phyloP scores from a whole-genome alignment of 2,113 vertebrate genomes.

The Lipophrys pholis region DNA sequence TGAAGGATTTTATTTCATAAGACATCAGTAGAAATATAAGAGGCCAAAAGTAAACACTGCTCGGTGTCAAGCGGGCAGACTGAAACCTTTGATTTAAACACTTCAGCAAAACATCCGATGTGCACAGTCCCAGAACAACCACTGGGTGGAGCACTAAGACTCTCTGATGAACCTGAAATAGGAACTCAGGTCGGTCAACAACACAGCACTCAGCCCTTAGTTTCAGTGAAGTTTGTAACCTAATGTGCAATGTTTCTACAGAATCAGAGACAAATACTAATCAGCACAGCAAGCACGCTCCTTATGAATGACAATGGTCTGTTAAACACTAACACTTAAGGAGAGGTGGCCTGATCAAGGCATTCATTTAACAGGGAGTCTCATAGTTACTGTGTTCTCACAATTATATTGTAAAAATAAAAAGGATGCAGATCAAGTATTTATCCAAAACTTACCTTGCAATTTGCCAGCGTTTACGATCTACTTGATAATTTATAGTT shows the following conservation, averaged over 20 bases:
- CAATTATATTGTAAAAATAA: not conserved
- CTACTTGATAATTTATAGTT: not conserved
- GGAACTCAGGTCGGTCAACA: not conserved
- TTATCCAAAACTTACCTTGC: not conserved
- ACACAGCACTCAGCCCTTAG: not conserved
- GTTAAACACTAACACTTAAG: not conserved
- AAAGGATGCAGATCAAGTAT: not conserved
- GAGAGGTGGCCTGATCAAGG: not conserved
- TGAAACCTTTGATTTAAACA: not conserved
- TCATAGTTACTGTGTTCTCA: not conserved
- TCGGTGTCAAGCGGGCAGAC: not conserved
- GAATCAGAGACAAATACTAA: too few relatives aligned
- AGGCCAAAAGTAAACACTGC: not conserved
- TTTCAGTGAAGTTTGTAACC: too few relatives aligned
- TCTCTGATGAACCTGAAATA: not conserved
- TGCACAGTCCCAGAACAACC: constrained; percentile 44
- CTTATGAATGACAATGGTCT: too few relatives aligned
- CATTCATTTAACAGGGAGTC: not conserved
- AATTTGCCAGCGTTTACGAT: not conserved
- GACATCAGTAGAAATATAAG: not conserved
- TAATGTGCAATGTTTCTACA: too few relatives aligned
- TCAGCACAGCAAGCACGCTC: too few relatives aligned
- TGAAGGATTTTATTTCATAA: not conserved
- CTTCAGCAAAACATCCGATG: not conserved
- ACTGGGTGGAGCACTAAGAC: constrained; percentile 62